Percentiles rank a stretch among this genome's conserved stretches.
Evolutionary conservation across 2,888 invertebrate genomes (phyloP).

Genomic region (Agrochola lychnidis): DNA sequence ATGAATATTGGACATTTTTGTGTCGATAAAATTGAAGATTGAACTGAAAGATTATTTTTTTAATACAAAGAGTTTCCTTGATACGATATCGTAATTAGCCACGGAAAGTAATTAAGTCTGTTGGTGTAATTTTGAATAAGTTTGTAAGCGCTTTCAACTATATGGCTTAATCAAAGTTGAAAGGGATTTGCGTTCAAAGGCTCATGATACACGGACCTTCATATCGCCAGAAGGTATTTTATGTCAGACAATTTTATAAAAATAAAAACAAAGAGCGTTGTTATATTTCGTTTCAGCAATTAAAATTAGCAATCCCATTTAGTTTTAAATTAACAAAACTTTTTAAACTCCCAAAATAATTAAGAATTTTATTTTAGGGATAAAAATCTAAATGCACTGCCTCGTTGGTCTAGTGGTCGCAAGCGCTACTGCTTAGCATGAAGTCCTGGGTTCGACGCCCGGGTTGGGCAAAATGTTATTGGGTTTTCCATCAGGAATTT

Average conservation of each 20-base stretch:
- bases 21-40: not conserved
- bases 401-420: not conserved
- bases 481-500: not conserved
- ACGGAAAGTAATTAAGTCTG: not conserved
- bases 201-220: slow-evolving; percentile 5
- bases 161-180: not conserved
- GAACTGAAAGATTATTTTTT: not conserved
- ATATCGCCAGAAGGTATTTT: not conserved
- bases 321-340: not conserved
- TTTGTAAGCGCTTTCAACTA: not conserved
- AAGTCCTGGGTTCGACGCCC: no score
- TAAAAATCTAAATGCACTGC: not conserved
- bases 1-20: not conserved
- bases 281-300: slow-evolving; percentile 11
- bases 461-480: not conserved
- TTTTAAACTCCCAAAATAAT: not conserved
- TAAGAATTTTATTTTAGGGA: not conserved
- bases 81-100: not conserved
- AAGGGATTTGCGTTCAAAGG: slow-evolving; percentile 27
- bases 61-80: not conserved
- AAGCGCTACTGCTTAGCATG: no score
- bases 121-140: not conserved
- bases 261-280: slow-evolving; percentile 11
- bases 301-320: slow-evolving; percentile 10
- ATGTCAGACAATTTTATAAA: not conserved